phyloP scores from a whole-genome alignment of 2,797 vertebrate genomes.

The Tolypeutes matacus region DNA sequence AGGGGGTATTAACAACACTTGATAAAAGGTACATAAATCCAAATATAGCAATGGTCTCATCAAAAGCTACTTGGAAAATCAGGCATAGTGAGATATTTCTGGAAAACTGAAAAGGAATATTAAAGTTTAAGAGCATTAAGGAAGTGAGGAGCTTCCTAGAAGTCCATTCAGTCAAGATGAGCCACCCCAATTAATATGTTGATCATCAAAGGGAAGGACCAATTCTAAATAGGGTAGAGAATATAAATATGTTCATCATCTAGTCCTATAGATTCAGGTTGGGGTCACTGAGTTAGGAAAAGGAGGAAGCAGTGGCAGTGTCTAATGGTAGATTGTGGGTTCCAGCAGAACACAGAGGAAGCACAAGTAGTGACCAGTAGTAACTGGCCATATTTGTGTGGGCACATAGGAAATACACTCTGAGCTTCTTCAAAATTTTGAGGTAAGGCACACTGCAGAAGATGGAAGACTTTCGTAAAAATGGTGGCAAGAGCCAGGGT shows the following conservation, averaged over 20 bases:
- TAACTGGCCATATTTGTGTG: background rate
- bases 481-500: background rate
- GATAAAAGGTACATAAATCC: background rate
- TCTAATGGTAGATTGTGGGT: background rate
- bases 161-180: background rate
- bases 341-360: background rate
- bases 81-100: background rate
- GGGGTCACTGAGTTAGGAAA: background rate
- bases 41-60: constrained; percentile 7
- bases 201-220: background rate
- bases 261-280: background rate
- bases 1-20: background rate
- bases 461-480: background rate
- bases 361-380: background rate
- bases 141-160: background rate
- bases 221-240: background rate
- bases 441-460: background rate
- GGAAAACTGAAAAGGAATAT: background rate
- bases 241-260: background rate
- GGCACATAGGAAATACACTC: background rate
- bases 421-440: background rate
- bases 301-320: background rate
- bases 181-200: background rate
- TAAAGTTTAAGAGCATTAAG: constrained; percentile 1
- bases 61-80: background rate